Conservation (phyloP, 2,113 vertebrate species). For the Martes martes region DNA sequence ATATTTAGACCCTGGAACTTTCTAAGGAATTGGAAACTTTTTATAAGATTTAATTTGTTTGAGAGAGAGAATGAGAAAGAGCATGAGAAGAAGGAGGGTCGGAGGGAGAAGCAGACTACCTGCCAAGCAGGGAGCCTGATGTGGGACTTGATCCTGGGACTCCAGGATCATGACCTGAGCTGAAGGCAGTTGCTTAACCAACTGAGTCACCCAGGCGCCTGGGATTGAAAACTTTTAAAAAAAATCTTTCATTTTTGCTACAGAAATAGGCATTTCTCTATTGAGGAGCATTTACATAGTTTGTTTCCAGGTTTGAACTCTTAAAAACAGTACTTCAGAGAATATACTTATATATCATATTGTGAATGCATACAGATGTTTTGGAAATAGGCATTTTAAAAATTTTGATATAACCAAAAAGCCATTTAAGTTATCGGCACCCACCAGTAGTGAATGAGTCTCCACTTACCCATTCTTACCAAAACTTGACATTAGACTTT, state of each 20-base stretch:
- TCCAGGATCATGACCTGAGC: too few species aligned
- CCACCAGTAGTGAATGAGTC: not conserved
- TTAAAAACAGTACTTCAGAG: not conserved
- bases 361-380: not conserved
- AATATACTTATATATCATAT: not conserved
- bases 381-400: constrained; percentile 7
- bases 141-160: too few species aligned
- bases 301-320: not conserved
- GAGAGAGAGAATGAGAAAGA: too few species aligned
- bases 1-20: constrained; percentile 44
- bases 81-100: too few species aligned
- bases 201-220: too few species aligned
- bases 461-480: not conserved
- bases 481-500: not conserved
- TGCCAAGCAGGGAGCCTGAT: too few species aligned
- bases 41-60: too few species aligned
- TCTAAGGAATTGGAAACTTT: constrained; percentile 28
- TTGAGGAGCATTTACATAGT: not conserved
- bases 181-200: too few species aligned
- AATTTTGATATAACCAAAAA: not conserved
- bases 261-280: not conserved
- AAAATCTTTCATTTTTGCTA: not conserved
- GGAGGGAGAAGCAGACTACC: too few species aligned
- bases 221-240: not conserved
- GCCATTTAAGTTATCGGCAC: not conserved